Percentiles rank a stretch among this genome's conserved stretches.
These are phyloP conservation scores for Pavo muticus DNA, from an alignment of 2,113 vertebrate genomes.

Conservation along the genomic window DNA sequence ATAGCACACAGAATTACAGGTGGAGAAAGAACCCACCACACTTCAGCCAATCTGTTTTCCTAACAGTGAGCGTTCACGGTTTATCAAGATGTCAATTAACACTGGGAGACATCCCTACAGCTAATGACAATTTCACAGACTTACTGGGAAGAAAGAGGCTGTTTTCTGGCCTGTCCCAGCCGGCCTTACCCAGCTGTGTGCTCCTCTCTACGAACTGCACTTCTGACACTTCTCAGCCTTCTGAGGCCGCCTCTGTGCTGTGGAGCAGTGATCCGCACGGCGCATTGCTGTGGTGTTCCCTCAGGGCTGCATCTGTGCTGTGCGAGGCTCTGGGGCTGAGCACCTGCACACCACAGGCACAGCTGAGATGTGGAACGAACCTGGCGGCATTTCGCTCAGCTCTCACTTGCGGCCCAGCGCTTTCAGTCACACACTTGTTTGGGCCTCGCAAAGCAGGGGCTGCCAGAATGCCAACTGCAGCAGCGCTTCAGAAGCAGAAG, in stretches of 20 bases:
- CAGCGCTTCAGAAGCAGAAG: not conserved
- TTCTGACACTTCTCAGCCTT: constrained; percentile 60
- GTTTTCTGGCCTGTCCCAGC: constrained; percentile 55
- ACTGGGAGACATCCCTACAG: constrained; percentile 44
- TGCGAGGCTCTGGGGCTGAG: not conserved
- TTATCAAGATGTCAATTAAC: constrained; percentile 39
- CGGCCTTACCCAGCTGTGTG: constrained; percentile 55
- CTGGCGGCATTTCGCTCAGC: too few species aligned
- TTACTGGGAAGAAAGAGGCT: constrained; percentile 41
- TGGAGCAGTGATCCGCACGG: not conserved
- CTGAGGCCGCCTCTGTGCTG: constrained; percentile 61
- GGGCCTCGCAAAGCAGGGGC: not conserved
- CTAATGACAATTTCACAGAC: constrained; percentile 57
- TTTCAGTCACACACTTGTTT: not conserved
- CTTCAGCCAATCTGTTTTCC: constrained; percentile 1
- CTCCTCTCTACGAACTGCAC: constrained; percentile 60
- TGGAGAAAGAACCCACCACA: not conserved
- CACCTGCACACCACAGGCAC: too few species aligned
- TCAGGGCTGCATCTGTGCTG: not conserved
- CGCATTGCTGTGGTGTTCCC: not conserved
- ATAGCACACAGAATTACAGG: not conserved
- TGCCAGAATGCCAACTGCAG: not conserved
- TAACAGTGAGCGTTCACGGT: not conserved
- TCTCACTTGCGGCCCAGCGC: too few species aligned
- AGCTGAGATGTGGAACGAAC: too few species aligned